These are phyloP conservation scores for Cirrhinus molitorella DNA, from an alignment of 2,797 vertebrate species.

Conservation along the genomic window DNA sequence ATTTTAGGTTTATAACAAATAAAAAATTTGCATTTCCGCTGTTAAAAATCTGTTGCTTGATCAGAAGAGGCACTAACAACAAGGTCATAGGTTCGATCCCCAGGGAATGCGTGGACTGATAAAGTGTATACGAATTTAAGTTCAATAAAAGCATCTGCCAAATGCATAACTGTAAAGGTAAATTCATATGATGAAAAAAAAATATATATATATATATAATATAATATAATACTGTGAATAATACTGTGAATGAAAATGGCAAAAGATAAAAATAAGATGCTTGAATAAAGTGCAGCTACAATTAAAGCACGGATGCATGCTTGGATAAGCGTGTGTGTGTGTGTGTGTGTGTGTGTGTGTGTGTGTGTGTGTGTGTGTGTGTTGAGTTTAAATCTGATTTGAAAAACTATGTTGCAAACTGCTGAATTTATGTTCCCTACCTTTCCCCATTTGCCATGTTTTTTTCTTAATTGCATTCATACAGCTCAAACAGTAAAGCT, in stretches of 20 bases:
- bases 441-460: not conserved
- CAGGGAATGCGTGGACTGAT: not conserved
- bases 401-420: not conserved
- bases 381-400: conserved; percentile 1
- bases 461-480: not conserved
- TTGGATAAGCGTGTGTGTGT: conserved; percentile 34
- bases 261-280: not conserved
- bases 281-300: conserved; percentile 31
- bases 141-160: not conserved
- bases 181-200: too few species aligned
- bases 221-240: too few species aligned
- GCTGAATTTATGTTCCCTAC: not conserved
- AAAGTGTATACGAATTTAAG: not conserved
- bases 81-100: not conserved
- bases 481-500: not conserved
- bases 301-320: conserved; percentile 28
- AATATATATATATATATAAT: too few species aligned
- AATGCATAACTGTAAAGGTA: not conserved
- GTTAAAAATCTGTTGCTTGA: not conserved
- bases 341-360: too few species aligned
- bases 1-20: not conserved
- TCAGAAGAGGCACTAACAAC: not conserved
- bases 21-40: not conserved
- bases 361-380: too few species aligned
- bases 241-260: not conserved